A percentile compares a stretch with the other conserved stretches of the same genome.
These are phyloP conservation scores for Caiman crocodilus DNA, from an alignment of 2,797 vertebrate genomes.

Conservation along the genomic window DNA sequence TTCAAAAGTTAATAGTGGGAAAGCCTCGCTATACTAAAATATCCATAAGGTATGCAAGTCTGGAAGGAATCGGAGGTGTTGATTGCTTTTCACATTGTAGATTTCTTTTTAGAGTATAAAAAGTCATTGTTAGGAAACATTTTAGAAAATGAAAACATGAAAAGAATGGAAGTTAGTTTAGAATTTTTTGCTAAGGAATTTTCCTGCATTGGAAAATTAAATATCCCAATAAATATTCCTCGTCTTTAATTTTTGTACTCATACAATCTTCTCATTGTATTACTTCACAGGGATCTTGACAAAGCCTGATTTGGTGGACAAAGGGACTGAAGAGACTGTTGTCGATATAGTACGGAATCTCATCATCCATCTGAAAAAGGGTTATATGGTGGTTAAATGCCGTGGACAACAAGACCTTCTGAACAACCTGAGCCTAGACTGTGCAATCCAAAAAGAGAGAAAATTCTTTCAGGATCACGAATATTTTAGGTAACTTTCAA, in stretches of 20 bases:
- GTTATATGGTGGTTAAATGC: slow-evolving; percentile 93
- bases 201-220: rapidly evolving
- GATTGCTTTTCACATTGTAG: too few relatives aligned
- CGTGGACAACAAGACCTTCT: slow-evolving; percentile 91
- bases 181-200: rapidly evolving
- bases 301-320: slow-evolving; percentile 92
- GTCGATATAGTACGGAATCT: slow-evolving; percentile 85
- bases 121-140: neutral
- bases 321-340: slow-evolving; percentile 84
- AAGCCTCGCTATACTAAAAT: neutral
- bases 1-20: neutral
- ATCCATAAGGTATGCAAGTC: neutral
- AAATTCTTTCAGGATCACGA: slow-evolving; percentile 85
- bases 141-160: neutral
- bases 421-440: slow-evolving; percentile 77
- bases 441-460: slow-evolving; percentile 84
- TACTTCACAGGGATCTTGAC: slow-evolving; percentile 88
- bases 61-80: neutral
- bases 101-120: neutral
- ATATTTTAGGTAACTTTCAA: slow-evolving; percentile 80
- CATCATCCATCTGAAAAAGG: slow-evolving; percentile 86
- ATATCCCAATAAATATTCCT: neutral
- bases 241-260: neutral
- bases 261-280: neutral
- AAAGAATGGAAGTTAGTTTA: neutral